Conservation (phyloP, 2,113 vertebrate species). For the Syngnathus floridae region DNA sequence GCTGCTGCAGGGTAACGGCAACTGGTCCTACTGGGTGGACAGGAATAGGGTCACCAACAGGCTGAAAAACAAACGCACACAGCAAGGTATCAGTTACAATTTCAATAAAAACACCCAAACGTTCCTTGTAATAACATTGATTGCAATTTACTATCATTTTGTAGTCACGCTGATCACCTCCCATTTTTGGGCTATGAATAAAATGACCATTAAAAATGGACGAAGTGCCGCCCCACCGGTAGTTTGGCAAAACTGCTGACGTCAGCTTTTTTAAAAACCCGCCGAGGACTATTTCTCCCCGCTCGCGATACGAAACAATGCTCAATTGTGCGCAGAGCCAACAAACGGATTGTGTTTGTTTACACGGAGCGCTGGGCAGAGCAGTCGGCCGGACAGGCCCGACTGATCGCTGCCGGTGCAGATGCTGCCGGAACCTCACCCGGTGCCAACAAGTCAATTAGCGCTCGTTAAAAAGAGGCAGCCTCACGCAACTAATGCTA, state of each 20-base stretch:
- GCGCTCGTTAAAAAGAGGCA: conserved; percentile 57
- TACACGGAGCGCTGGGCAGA: conserved; percentile 28
- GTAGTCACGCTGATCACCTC: too few relatives aligned
- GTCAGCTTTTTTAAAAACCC: conserved; percentile 9
- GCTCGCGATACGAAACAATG: conserved; percentile 30
- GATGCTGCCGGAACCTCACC: neutral
- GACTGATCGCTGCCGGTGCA: conserved; percentile 27
- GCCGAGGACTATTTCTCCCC: neutral
- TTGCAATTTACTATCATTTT: too few relatives aligned
- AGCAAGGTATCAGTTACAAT: too few relatives aligned
- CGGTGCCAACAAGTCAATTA: conserved; percentile 58
- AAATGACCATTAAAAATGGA: too few relatives aligned
- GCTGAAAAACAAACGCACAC: conserved; percentile 49
- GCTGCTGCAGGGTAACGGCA: conserved; percentile 11
- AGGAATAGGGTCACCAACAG: conserved; percentile 13
- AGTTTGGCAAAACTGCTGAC: conserved; percentile 19
- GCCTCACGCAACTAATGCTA: conserved; percentile 53
- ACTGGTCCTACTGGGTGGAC: conserved; percentile 7
- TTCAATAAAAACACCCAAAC: too few relatives aligned
- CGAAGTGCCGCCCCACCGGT: too few relatives aligned
- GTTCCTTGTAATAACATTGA: too few relatives aligned
- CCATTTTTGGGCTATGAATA: too few relatives aligned
- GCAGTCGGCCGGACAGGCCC: conserved; percentile 27
- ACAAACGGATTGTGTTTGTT: conserved; percentile 47
- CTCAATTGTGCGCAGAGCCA: conserved; percentile 22